Evolutionary conservation across 2,113 vertebrate genomes (phyloP).

Genomic region (Montifringilla adamsi): DNA sequence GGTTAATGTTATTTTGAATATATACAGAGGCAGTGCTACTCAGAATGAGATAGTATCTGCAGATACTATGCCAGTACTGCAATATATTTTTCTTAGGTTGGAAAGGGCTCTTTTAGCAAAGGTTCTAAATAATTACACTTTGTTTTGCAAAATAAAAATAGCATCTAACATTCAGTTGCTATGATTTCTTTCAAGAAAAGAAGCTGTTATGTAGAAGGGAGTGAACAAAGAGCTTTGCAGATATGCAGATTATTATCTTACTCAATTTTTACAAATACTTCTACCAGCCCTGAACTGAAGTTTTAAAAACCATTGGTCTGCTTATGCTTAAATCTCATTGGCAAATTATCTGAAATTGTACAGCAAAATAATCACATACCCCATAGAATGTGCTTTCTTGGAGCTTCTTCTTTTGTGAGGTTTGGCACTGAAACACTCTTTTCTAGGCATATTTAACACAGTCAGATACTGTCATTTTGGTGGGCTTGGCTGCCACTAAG

Average conservation of each 20-base stretch:
- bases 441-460: background rate
- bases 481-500: background rate
- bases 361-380: background rate
- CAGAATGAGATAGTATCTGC: background rate
- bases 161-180: slow-evolving; percentile 50
- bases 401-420: background rate
- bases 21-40: background rate
- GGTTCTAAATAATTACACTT: slow-evolving; percentile 56
- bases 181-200: slow-evolving; percentile 43
- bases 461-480: background rate
- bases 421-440: background rate
- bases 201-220: background rate
- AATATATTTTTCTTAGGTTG: slow-evolving; percentile 40
- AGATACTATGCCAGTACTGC: background rate
- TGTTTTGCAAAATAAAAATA: slow-evolving; percentile 65
- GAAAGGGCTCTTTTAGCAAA: slow-evolving; percentile 42
- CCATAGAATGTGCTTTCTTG: background rate
- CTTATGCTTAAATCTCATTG: background rate
- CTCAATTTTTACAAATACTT: slow-evolving; percentile 10
- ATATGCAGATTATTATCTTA: background rate
- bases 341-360: background rate
- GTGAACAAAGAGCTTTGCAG: slow-evolving; percentile 23
- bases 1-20: background rate
- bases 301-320: background rate
- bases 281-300: background rate